phyloP scores from a whole-genome alignment of 2,797 vertebrate species.

The Otolemur crassicaudatus region DNA sequence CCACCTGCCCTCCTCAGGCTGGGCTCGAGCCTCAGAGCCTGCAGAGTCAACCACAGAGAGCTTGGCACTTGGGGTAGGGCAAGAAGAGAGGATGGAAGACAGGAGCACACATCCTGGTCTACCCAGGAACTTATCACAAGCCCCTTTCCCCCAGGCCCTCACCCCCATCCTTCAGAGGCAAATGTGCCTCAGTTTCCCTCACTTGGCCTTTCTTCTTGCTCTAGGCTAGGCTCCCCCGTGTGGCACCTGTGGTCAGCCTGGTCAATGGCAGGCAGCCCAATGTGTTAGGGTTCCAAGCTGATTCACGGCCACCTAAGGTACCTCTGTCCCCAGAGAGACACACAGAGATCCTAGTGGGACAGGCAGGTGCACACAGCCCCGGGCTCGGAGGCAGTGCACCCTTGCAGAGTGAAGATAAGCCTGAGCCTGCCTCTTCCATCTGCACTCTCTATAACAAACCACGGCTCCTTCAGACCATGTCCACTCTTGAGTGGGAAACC shows the following conservation, averaged over 20 bases:
- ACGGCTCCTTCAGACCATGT: accelerated
- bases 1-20: accelerated
- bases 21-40: background rate
- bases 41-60: accelerated
- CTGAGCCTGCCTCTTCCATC: accelerated
- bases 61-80: background rate
- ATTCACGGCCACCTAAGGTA: accelerated
- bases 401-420: accelerated
- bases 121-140: background rate
- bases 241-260: accelerated
- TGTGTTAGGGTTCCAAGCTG: accelerated
- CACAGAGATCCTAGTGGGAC: background rate
- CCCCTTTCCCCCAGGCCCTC: background rate
- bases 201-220: background rate
- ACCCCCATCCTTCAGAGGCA: background rate
- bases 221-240: background rate
- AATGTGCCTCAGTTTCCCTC: background rate
- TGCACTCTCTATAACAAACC: accelerated
- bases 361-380: accelerated
- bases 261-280: background rate
- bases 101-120: background rate
- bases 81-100: background rate
- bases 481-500: background rate
- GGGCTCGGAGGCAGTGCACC: background rate
- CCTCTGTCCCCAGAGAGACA: background rate